phyloP scores from a whole-genome alignment of 92 coral and sea anemone species.

The Meandrina meandrites region DNA sequence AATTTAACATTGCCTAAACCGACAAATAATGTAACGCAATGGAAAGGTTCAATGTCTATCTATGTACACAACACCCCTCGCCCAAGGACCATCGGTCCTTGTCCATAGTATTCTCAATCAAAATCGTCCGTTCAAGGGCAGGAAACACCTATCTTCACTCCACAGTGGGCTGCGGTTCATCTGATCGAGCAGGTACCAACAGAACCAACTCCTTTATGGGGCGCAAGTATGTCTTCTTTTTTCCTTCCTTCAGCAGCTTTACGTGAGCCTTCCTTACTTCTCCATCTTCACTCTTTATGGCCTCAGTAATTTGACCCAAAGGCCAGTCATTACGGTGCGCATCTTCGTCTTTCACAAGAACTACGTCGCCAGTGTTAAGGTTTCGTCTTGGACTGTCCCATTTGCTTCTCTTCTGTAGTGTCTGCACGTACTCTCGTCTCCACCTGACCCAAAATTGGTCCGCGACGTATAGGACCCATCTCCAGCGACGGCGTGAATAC shows the following conservation, averaged over 20 bases:
- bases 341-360: constrained; percentile 32
- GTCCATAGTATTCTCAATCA: not conserved
- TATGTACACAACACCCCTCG: too few species aligned
- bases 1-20: too few species aligned
- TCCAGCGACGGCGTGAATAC: not conserved
- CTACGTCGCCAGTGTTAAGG: constrained; percentile 30
- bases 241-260: not conserved
- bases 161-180: not conserved
- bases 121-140: not conserved
- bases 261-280: constrained; percentile 20
- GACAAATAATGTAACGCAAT: too few species aligned
- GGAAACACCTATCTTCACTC: not conserved
- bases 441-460: constrained; percentile 35
- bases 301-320: constrained; percentile 13
- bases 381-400: constrained; percentile 11
- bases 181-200: not conserved
- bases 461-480: not conserved
- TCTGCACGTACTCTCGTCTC: constrained; percentile 24
- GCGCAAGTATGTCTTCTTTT: not conserved
- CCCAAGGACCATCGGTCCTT: too few species aligned
- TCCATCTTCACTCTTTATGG: constrained; percentile 20
- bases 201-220: constrained; percentile 8
- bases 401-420: constrained; percentile 19
- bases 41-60: too few species aligned
- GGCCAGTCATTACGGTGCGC: constrained; percentile 34